A percentile compares a stretch with the other conserved stretches of the same genome.
These are phyloP conservation scores for Agraylea sexmaculata DNA, from an alignment of 1,140 invertebrate genomes.

Conservation along the genomic window DNA sequence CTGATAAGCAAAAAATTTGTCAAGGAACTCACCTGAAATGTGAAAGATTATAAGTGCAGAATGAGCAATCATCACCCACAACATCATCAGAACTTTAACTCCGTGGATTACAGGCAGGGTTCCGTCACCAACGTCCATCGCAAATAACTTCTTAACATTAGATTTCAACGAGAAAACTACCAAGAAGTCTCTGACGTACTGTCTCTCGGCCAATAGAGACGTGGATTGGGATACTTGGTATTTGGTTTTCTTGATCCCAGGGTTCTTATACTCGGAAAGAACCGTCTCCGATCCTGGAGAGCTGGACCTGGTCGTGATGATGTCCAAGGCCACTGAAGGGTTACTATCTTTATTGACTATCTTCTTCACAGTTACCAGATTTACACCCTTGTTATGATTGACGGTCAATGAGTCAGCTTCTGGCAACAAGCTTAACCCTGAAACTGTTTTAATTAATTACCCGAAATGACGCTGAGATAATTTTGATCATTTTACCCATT, in stretches of 20 bases:
- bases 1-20: neutral
- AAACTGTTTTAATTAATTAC: too few relatives aligned
- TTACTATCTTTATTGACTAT: conserved; percentile 13
- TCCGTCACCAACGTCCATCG: conserved; percentile 25
- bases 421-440: conserved; percentile 12
- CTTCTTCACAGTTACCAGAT: conserved; percentile 17
- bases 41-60: conserved; percentile 29
- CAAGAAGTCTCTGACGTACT: too few relatives aligned
- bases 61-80: conserved; percentile 34
- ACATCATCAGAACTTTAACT: conserved; percentile 29
- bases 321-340: conserved; percentile 15
- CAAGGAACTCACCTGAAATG: conserved; percentile 28
- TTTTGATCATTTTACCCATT: too few relatives aligned
- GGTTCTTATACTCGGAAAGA: conserved; percentile 6
- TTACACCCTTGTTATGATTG: conserved; percentile 10
- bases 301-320: conserved; percentile 9
- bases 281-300: conserved; percentile 2
- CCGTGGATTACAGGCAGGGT: conserved; percentile 34
- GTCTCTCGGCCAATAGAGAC: conserved; percentile 3
- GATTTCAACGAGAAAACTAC: conserved; percentile 22
- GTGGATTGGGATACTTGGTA: conserved; percentile 8
- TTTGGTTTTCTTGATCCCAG: conserved; percentile 12
- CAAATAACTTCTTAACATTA: conserved; percentile 22
- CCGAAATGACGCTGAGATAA: too few relatives aligned
- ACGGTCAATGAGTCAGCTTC: conserved; percentile 9